These are phyloP conservation scores for Pseudopodoces humilis DNA, from an alignment of 2,113 vertebrate species.

Conservation along the genomic window DNA sequence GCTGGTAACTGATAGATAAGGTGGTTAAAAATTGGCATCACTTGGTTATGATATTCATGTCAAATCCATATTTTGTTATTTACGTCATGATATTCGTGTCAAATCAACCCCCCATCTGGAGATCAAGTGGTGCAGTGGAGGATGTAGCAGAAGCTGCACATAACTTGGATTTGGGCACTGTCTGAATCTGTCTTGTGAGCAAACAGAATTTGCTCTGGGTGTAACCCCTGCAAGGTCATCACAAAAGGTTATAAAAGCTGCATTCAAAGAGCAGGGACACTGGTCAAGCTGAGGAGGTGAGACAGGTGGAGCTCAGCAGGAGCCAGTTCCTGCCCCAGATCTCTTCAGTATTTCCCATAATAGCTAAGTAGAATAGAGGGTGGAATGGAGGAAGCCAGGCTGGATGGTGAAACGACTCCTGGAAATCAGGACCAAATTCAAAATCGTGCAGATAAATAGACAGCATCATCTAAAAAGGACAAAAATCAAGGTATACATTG, in stretches of 20 bases:
- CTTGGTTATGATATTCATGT: background rate
- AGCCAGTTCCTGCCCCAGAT: background rate
- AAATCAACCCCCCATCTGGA: background rate
- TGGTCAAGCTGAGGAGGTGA: background rate
- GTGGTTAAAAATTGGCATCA: background rate
- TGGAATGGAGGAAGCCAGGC: background rate
- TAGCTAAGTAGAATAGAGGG: background rate
- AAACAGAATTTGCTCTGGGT: background rate
- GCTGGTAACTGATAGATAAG: background rate
- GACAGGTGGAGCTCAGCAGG: background rate
- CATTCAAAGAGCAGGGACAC: background rate
- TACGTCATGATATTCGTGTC: background rate
- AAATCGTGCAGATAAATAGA: background rate
- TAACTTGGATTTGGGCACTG: background rate
- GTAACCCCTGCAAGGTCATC: background rate
- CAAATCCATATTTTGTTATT: background rate
- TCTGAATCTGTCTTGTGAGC: background rate
- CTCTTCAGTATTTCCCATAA: background rate
- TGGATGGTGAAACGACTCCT: background rate
- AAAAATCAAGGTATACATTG: rapidly evolving
- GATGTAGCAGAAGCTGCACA: background rate
- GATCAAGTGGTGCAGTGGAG: background rate
- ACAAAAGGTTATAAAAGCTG: background rate
- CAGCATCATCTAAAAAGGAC: background rate
- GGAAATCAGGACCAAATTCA: background rate